These are phyloP conservation scores for Paedocypris sp. DNA, from an alignment of 2,113 vertebrate species.

Conservation along the genomic window DNA sequence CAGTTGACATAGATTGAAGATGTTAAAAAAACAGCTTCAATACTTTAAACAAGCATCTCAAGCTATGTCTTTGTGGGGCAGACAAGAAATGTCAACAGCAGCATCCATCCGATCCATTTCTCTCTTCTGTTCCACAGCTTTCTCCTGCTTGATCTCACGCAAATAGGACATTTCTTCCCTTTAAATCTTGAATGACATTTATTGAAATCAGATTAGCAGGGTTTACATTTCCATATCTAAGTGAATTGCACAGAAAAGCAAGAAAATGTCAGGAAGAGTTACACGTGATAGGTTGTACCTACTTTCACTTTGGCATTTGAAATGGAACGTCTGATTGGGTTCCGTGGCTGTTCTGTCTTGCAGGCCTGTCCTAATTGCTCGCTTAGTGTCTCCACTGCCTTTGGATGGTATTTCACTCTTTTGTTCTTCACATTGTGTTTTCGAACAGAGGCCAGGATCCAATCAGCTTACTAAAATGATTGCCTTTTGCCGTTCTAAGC, in stretches of 20 bases:
- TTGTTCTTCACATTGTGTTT: conserved; percentile 13
- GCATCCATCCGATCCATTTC: neutral
- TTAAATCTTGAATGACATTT: conserved; percentile 62
- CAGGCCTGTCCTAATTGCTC: neutral
- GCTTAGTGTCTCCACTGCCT: neutral
- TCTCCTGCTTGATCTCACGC: conserved; percentile 30
- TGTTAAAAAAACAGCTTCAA: too few species aligned
- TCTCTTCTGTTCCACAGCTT: conserved; percentile 27
- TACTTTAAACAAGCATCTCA: too few species aligned
- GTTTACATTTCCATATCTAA: conserved; percentile 58
- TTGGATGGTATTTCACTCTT: conserved; percentile 7
- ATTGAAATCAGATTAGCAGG: conserved; percentile 56
- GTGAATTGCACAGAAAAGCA: conserved; percentile 57
- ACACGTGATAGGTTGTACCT: conserved; percentile 43
- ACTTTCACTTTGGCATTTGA: conserved; percentile 49
- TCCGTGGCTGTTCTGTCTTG: conserved; percentile 30
- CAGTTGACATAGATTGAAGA: too few species aligned
- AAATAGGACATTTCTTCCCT: conserved; percentile 36
- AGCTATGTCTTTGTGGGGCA: too few species aligned
- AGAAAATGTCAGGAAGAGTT: conserved; percentile 63
- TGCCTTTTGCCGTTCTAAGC: neutral
- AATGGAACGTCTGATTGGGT: conserved; percentile 51
- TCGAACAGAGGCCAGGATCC: conserved; percentile 1
- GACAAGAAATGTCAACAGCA: too few species aligned
- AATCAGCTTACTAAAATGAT: conserved; percentile 7